Evolutionary conservation across 2,888 invertebrate species (phyloP).

Genomic region (Bellardia bayeri): DNA sequence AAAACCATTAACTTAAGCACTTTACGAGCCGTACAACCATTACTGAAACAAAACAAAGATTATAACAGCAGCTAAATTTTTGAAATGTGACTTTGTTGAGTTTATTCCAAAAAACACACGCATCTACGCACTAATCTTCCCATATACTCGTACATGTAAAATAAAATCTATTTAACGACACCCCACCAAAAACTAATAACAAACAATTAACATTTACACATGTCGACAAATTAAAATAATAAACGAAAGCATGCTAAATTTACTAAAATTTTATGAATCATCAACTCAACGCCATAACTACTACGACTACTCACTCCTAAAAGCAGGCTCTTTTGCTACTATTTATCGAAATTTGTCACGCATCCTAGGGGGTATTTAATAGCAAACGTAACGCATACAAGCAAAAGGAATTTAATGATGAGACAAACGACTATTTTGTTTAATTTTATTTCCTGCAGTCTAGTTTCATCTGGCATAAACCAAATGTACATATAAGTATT

Average conservation of each 20-base stretch:
- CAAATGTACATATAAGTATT: slow-evolving; percentile 62
- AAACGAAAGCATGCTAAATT: neutral
- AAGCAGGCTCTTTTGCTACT: slow-evolving; percentile 15
- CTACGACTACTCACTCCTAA: neutral
- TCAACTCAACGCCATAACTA: slow-evolving; percentile 29
- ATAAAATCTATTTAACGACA: slow-evolving; percentile 29
- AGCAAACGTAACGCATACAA: slow-evolving; percentile 25
- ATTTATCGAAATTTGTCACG: slow-evolving; percentile 71
- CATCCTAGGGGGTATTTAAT: slow-evolving; percentile 54
- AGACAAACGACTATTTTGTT: slow-evolving; percentile 58
- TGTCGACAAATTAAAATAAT: slow-evolving; percentile 58
- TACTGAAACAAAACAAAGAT: neutral
- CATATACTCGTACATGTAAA: slow-evolving; percentile 19
- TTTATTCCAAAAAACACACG: slow-evolving; percentile 23
- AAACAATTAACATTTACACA: slow-evolving; percentile 56
- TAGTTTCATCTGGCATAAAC: slow-evolving; percentile 20
- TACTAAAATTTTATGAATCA: slow-evolving; percentile 35
- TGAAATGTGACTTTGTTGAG: slow-evolving; percentile 20
- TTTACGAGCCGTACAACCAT: slow-evolving; percentile 16
- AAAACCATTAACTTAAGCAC: slow-evolving; percentile 34
- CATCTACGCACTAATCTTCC: slow-evolving; percentile 5
- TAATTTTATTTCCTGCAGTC: slow-evolving; percentile 65
- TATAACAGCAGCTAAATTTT: neutral
- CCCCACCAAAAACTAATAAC: neutral
- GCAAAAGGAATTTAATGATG: slow-evolving; percentile 31